A percentile compares a stretch with the other conserved stretches of the same genome.
phyloP scores from a whole-genome alignment of 2,113 vertebrate species.

The Isichthys henryi region DNA sequence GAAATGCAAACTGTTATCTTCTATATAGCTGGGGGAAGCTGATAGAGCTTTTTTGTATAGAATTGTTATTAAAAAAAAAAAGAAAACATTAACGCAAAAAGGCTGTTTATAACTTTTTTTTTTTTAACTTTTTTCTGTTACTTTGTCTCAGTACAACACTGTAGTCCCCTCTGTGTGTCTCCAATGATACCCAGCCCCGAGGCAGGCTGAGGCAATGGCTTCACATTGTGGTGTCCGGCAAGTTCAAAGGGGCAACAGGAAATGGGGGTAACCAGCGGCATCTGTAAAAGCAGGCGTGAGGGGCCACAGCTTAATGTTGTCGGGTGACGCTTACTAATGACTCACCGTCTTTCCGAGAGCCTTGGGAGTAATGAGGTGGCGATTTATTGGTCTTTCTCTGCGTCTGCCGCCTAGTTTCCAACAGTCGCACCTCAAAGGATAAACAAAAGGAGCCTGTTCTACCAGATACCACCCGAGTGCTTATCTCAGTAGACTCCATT shows the following conservation, averaged over 20 bases:
- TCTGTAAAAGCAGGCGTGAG: neutral
- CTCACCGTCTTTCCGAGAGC: slow-evolving; percentile 9
- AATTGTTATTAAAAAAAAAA: neutral
- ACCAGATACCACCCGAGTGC: neutral
- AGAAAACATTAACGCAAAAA: neutral
- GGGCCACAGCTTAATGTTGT: neutral
- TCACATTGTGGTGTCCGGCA: slow-evolving; percentile 14
- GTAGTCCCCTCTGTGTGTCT: neutral
- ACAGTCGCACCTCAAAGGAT: neutral
- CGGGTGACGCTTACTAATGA: neutral
- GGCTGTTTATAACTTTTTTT: neutral
- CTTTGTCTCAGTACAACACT: neutral
- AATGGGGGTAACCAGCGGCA: slow-evolving; percentile 33
- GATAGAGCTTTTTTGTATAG: neutral
- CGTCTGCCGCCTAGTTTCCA: neutral
- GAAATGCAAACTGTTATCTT: slow-evolving; percentile 13
- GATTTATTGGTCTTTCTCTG: neutral
- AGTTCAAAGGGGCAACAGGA: slow-evolving; percentile 53
- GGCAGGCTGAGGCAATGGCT: neutral
- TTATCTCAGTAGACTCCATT: neutral
- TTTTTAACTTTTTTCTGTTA: neutral
- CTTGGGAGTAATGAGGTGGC: neutral
- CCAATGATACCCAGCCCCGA: neutral
- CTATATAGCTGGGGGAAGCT: neutral
- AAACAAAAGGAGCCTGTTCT: neutral